These are phyloP conservation scores for Geotrupes spiniger DNA, from an alignment of 2,888 invertebrate species.

Conservation along the genomic window DNA sequence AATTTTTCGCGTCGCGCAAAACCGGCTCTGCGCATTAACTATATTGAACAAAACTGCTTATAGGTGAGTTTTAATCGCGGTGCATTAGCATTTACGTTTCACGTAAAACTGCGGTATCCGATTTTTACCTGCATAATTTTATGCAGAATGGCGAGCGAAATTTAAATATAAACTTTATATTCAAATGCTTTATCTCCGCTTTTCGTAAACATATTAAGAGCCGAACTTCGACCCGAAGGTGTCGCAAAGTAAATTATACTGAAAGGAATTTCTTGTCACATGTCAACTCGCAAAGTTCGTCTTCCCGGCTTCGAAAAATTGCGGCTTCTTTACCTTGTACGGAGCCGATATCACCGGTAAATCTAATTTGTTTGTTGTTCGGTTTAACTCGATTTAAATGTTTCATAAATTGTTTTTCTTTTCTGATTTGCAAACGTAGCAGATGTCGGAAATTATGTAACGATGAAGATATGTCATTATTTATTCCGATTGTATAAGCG, in stretches of 20 bases:
- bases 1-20: too few species aligned
- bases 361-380: too few species aligned
- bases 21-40: constrained; percentile 1
- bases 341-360: too few species aligned
- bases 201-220: constrained; percentile 26
- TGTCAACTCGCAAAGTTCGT: constrained; percentile 38
- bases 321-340: too few species aligned
- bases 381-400: too few species aligned
- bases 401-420: too few species aligned
- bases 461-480: too few species aligned
- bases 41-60: not conserved
- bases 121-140: constrained; percentile 27
- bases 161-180: constrained; percentile 29
- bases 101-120: constrained; percentile 21
- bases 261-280: constrained; percentile 46
- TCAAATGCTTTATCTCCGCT: constrained; percentile 24
- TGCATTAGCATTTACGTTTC: constrained; percentile 26
- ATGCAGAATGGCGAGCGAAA: constrained; percentile 19
- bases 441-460: too few species aligned
- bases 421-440: too few species aligned
- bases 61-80: not conserved
- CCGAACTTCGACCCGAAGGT: constrained; percentile 28
- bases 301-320: constrained; percentile 16
- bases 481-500: too few species aligned
- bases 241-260: constrained; percentile 45